Evolutionary conservation across 2,888 invertebrate species (phyloP), one percentile per base, ranked within the genome.

Genomic region (Melanotus villosus): DNA sequence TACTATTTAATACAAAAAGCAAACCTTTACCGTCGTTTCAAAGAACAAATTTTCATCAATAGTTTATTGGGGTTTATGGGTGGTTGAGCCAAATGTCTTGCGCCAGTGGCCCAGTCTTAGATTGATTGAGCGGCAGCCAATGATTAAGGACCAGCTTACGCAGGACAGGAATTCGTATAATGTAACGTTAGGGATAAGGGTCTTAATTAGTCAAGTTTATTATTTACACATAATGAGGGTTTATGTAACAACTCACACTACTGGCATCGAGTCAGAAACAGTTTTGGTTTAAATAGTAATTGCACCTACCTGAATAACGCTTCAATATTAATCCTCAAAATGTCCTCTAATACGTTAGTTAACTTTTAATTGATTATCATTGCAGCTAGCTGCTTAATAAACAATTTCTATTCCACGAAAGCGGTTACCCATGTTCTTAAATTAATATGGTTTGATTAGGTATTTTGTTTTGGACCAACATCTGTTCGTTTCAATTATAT

Each of bases 181-280:
- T 19, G 45, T 47, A 60, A 47, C 59, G 32, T 10, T 12, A 21
- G 14, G 59, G 47, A 60, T 43, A 47, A 60, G 47, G 59, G 45
- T 32, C 45, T 60, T 60, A 60, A 60, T 60, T 60, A 60, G 47
- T 45, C 45, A 19, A 60, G 59, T 60, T 60, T 60, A 60, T 60
- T 60, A 60, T 60, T 60, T 60, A 47, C 21, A 57, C 38, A 38
- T 57, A 57, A 57, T 57, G 38, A 38, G 57, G 57, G 57, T 57
- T 57, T 57, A 57, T 38, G 38, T 57, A 19, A 38, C 30, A n/a
- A n/a, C n/a, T n/a, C n/a, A 34, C 23, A 47, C 26, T 41, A 7
- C 18, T 41, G 16, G 18, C 1, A 5, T 26, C 7, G 26, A 26
- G 16, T 14, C 41, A 41, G 41, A 18, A 41, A 7, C 41, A 41